Conservation (phyloP, 2,113 vertebrate species). For the Gymnogyps californianus region DNA sequence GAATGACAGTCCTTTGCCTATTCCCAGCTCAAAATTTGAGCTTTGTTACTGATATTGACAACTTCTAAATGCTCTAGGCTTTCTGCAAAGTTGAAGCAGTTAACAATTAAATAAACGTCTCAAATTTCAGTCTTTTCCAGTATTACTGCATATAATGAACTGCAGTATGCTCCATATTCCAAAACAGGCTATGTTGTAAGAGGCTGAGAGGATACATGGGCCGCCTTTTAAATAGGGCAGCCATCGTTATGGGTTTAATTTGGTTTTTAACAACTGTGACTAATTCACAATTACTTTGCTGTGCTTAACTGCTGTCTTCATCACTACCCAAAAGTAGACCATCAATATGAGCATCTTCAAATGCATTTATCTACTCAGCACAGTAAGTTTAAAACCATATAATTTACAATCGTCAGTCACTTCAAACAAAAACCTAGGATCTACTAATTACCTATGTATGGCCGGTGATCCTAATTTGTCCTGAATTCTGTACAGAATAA, state of each 20-base stretch:
- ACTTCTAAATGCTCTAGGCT: neutral
- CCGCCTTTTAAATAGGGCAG: neutral
- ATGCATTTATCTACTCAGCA: conserved; percentile 1
- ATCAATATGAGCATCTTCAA: neutral
- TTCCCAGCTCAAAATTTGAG: neutral
- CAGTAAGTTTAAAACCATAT: neutral
- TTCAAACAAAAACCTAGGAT: neutral
- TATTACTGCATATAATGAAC: neutral
- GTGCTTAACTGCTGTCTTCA: conserved; percentile 8
- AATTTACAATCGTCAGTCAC: neutral
- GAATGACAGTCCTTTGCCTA: neutral
- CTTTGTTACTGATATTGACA: neutral
- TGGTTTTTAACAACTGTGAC: conserved; percentile 5
- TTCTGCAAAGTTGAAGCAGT: neutral
- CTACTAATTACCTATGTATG: neutral
- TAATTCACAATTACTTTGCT: neutral
- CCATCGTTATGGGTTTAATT: neutral
- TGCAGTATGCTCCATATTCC: neutral
- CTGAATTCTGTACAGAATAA: neutral
- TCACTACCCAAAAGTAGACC: neutral
- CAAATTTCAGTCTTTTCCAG: neutral
- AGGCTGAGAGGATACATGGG: neutral
- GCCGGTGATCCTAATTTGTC: neutral
- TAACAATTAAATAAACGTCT: neutral
- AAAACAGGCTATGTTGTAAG: neutral